A percentile compares a stretch with the other conserved stretches of the same genome.
Conservation (phyloP, 2,888 invertebrate genomes). For the Drosophila nr. medialis region DNA sequence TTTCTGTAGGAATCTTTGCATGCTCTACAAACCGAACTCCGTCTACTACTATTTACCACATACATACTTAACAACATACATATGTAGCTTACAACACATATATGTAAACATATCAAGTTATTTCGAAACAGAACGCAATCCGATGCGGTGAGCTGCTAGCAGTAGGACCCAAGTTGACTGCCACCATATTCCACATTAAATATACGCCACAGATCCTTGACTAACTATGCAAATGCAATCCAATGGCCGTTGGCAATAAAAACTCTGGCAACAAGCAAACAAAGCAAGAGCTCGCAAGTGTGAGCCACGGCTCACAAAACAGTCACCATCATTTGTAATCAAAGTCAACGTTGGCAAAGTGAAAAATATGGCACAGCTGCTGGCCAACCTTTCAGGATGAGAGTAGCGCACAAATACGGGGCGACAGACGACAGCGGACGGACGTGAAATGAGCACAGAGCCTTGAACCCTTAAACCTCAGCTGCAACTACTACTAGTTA, state of each 20-base stretch:
- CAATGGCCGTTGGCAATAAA: conserved; percentile 56
- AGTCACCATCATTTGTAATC: conserved; percentile 72
- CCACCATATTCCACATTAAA: conserved; percentile 35
- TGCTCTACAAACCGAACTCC: conserved; percentile 45
- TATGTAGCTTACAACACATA: conserved; percentile 2
- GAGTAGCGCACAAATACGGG: conserved; percentile 26
- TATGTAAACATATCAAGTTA: conserved; percentile 8
- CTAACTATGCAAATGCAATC: conserved; percentile 66
- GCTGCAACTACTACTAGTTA: conserved; percentile 34
- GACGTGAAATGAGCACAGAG: conserved; percentile 53
- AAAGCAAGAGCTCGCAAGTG: conserved; percentile 34
- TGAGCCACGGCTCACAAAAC: conserved; percentile 25
- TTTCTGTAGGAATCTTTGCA: conserved; percentile 46
- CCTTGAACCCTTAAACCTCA: conserved; percentile 64
- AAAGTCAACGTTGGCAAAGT: conserved; percentile 61
- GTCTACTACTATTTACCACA: conserved; percentile 13
- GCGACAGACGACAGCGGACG: conserved; percentile 19
- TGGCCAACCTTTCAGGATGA: conserved; percentile 49
- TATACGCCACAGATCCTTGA: conserved; percentile 55
- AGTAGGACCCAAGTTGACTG: conserved; percentile 31
- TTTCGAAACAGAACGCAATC: conserved; percentile 45
- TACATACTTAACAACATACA: conserved; percentile 3
- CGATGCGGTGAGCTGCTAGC: conserved; percentile 31
- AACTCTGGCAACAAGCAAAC: conserved; percentile 42
- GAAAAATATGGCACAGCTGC: conserved; percentile 49